These are phyloP conservation scores for Pemphredon lugubris DNA, from an alignment of 2,888 invertebrate genomes.

Conservation along the genomic window DNA sequence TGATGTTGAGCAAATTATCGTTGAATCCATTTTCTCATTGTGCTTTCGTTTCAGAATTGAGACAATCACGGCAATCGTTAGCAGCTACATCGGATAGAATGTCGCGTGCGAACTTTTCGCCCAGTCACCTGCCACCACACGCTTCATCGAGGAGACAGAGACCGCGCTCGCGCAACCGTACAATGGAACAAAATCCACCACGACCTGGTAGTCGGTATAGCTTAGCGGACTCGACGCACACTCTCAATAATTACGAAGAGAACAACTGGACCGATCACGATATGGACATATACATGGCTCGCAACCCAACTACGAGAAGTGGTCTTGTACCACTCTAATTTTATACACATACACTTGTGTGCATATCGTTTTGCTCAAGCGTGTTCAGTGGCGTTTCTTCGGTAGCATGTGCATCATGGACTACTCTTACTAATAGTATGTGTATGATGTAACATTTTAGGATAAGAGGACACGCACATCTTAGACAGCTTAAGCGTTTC, in stretches of 20 bases:
- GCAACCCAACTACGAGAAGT: conserved; percentile 93
- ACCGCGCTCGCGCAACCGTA: conserved; percentile 90
- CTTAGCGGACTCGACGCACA: conserved; percentile 90
- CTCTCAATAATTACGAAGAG: conserved; percentile 92
- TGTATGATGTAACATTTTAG: conserved; percentile 27
- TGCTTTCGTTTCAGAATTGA: conserved; percentile 85
- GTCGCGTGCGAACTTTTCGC: conserved; percentile 88
- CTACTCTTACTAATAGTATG: conserved; percentile 5
- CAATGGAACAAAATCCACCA: conserved; percentile 83
- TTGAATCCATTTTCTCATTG: too few species aligned
- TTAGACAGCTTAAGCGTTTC: background rate
- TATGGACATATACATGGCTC: conserved; percentile 97
- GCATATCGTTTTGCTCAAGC: conserved; percentile 56
- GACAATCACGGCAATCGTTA: conserved; percentile 92
- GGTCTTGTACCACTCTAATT: conserved; percentile 90
- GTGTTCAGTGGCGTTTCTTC: conserved; percentile 51
- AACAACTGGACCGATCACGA: conserved; percentile 98
- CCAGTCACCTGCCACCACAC: conserved; percentile 83
- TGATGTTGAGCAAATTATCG: too few species aligned
- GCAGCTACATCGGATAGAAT: conserved; percentile 92
- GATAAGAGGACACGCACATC: background rate
- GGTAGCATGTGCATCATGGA: conserved; percentile 11
- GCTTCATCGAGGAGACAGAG: conserved; percentile 85
- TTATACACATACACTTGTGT: background rate
- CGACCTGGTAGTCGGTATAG: conserved; percentile 90